phyloP scores from a whole-genome alignment of 1,140 invertebrate genomes.

The Conopomorpha cramerella region DNA sequence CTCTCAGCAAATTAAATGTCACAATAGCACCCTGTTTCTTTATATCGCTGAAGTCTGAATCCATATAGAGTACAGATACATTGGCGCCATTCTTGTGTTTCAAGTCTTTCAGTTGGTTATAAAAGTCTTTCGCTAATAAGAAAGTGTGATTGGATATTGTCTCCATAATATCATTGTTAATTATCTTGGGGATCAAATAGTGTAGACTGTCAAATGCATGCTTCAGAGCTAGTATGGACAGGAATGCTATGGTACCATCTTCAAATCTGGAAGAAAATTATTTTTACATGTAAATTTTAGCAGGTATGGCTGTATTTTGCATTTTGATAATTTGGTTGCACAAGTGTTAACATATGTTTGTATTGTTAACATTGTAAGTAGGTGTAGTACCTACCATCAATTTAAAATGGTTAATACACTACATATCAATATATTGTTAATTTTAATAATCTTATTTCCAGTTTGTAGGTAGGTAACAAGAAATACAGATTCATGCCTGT shows the following conservation, averaged over 20 bases:
- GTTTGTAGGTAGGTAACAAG: too few relatives aligned
- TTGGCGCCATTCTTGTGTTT: conserved; percentile 76
- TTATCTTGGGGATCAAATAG: conserved; percentile 52
- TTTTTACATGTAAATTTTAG: too few relatives aligned
- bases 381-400: too few relatives aligned
- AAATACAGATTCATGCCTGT: too few relatives aligned
- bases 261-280: conserved; percentile 79
- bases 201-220: conserved; percentile 79
- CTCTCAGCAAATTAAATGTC: conserved; percentile 84
- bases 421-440: too few relatives aligned
- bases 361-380: too few relatives aligned
- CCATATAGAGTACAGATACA: conserved; percentile 75
- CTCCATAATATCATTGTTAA: conserved; percentile 65
- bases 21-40: conserved; percentile 82
- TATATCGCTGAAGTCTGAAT: conserved; percentile 67
- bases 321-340: too few relatives aligned
- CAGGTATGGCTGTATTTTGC: too few relatives aligned
- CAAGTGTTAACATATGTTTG: too few relatives aligned
- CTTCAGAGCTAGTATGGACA: conserved; percentile 80
- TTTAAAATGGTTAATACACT: too few relatives aligned
- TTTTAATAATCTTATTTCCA: too few relatives aligned
- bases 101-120: conserved; percentile 65
- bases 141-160: conserved; percentile 77
- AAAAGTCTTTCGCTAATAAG: conserved; percentile 74
- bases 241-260: conserved; percentile 90